Conservation (phyloP, 2,113 vertebrate genomes). For the Chascanopsetta lugubris region DNA sequence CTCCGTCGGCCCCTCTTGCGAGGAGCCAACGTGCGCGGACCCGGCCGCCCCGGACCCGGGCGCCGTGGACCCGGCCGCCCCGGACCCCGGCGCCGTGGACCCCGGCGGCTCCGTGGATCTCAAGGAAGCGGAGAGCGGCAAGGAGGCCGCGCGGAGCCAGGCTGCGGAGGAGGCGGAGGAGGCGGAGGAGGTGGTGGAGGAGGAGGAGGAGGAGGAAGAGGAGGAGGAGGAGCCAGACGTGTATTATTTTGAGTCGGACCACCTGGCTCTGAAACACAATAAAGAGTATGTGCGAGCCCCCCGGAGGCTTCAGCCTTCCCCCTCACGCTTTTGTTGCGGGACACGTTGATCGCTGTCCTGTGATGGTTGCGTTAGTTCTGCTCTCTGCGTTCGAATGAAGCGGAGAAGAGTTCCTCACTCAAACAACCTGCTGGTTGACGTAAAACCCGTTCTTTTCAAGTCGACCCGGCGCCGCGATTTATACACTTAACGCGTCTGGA, state of each 20-base stretch:
- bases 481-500: no score
- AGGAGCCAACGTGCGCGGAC: conserved; percentile 70
- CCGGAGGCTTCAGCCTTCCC: conserved; percentile 13
- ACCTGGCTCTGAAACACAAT: conserved; percentile 99
- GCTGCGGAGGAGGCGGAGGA: conserved; percentile 82
- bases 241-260: conserved; percentile 99
- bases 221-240: conserved; percentile 96
- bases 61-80: conserved; percentile 73
- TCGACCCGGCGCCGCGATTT: no score
- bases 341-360: conserved; percentile 40
- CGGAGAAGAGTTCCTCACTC: neutral
- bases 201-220: conserved; percentile 87
- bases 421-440: no score
- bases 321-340: conserved; percentile 38
- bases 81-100: conserved; percentile 76
- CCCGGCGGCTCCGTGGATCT: conserved; percentile 70
- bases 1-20: conserved; percentile 71
- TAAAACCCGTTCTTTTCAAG: no score
- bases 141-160: conserved; percentile 82
- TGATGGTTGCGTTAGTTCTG: conserved; percentile 21
- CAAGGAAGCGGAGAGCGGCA: conserved; percentile 82
- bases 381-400: conserved; percentile 28
- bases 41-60: conserved; percentile 76
- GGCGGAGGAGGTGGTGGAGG: conserved; percentile 91
- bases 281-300: conserved; percentile 95